phyloP scores from a whole-genome alignment of 1,140 invertebrate genomes.

The Ostrea denselamellosa region DNA sequence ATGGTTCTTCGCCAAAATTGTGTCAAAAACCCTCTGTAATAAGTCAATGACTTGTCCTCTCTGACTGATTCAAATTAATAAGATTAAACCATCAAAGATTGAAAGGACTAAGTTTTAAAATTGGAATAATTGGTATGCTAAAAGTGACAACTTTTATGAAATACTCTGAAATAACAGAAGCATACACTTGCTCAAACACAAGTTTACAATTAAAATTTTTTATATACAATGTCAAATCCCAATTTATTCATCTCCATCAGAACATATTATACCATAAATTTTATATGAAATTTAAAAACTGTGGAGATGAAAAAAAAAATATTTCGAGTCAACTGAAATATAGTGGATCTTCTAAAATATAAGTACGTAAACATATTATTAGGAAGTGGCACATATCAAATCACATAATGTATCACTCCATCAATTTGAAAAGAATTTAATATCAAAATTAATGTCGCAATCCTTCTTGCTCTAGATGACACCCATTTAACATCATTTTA shows the following conservation, averaged over 20 bases:
- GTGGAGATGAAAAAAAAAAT: too few species aligned
- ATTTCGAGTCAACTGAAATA: too few species aligned
- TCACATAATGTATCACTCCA: background rate
- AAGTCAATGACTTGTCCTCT: slow-evolving; percentile 1
- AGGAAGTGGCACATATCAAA: background rate
- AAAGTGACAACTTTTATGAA: background rate
- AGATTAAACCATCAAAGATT: slow-evolving; percentile 31
- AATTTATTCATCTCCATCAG: too few species aligned
- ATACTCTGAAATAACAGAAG: background rate
- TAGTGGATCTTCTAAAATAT: too few species aligned
- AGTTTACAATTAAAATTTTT: too few species aligned
- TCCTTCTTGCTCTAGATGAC: slow-evolving; percentile 13
- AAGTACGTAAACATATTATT: background rate
- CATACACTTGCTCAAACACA: too few species aligned
- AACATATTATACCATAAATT: too few species aligned
- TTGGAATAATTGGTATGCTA: background rate
- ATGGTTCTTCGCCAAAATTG: background rate
- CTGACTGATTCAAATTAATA: background rate
- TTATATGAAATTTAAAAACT: too few species aligned
- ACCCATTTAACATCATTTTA: slow-evolving; percentile 12
- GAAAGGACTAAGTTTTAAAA: background rate
- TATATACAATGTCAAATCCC: too few species aligned
- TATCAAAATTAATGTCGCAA: slow-evolving; percentile 6
- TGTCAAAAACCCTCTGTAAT: background rate
- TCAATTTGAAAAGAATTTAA: background rate